Conservation (phyloP, 1,140 invertebrate species). For the Drosophila pseudoobscura region DNA sequence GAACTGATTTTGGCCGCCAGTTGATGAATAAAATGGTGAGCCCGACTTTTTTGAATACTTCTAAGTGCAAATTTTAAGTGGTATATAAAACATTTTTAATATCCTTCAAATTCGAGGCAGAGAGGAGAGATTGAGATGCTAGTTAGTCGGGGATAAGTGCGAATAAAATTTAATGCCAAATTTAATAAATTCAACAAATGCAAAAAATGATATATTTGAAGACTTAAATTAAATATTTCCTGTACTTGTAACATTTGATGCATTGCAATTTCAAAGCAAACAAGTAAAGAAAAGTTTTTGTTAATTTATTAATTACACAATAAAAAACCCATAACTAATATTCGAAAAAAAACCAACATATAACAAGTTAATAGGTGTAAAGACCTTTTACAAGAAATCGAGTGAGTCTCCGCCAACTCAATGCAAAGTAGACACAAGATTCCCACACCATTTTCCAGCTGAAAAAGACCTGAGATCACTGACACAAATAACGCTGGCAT, state of each 20-base stretch:
- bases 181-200: not conserved
- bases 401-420: too few relatives aligned
- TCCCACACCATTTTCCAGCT: slow-evolving; percentile 8
- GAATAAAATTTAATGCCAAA: slow-evolving; percentile 3
- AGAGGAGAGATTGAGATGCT: not conserved
- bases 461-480: slow-evolving; percentile 27
- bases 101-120: not conserved
- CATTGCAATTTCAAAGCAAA: too few relatives aligned
- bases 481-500: slow-evolving; percentile 30
- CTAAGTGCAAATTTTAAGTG: slow-evolving; percentile 50
- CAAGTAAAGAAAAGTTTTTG: not conserved
- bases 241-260: too few relatives aligned
- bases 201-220: too few relatives aligned
- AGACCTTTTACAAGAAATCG: too few relatives aligned
- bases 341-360: not conserved
- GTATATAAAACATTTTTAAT: slow-evolving; percentile 33
- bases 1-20: slow-evolving; percentile 78
- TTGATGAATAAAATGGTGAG: slow-evolving; percentile 79
- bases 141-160: not conserved
- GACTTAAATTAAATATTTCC: too few relatives aligned
- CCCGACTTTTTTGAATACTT: slow-evolving; percentile 29
- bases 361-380: not conserved
- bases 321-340: not conserved
- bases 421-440: not conserved
- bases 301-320: not conserved